Conservation (phyloP, 2,888 invertebrate species). For the Aphodius sticticus region DNA sequence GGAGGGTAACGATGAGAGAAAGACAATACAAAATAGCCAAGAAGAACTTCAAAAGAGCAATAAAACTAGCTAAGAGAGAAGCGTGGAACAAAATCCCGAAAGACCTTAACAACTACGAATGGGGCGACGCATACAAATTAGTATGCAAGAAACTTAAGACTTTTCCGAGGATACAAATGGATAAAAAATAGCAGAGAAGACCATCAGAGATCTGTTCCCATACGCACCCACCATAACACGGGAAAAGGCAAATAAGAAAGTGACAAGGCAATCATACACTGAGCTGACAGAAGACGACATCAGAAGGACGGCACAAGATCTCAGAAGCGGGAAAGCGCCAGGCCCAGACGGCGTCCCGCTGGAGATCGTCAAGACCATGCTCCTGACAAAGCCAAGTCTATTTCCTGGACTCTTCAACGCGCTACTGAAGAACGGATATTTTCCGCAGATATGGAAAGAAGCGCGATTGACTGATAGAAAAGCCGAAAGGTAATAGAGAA, state of each 20-base stretch:
- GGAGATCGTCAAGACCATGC: constrained; percentile 5
- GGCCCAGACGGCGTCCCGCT: constrained; percentile 26
- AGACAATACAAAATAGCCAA: not conserved
- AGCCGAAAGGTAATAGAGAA: constrained; percentile 30
- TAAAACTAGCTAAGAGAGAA: not conserved
- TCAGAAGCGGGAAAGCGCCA: constrained; percentile 24
- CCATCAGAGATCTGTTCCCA: not conserved
- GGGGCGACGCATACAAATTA: constrained; percentile 9
- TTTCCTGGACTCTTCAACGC: too few species aligned
- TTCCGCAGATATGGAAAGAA: too few species aligned
- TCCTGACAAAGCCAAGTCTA: not conserved
- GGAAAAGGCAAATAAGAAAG: not conserved
- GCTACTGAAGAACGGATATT: too few species aligned
- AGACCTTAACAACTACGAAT: not conserved
- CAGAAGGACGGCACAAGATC: not conserved
- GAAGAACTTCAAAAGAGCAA: not conserved
- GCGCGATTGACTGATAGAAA: constrained; percentile 29
- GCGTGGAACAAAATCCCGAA: not conserved
- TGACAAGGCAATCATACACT: not conserved
- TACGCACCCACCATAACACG: not conserved
- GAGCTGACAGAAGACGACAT: not conserved
- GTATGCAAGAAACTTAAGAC: not conserved
- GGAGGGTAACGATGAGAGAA: not conserved
- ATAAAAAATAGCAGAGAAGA: not conserved
- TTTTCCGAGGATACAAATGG: not conserved